Evolutionary conservation across 2,888 invertebrate genomes (phyloP), one percentile per base, ranked within the genome.

Genomic region (Thecophora atra): DNA sequence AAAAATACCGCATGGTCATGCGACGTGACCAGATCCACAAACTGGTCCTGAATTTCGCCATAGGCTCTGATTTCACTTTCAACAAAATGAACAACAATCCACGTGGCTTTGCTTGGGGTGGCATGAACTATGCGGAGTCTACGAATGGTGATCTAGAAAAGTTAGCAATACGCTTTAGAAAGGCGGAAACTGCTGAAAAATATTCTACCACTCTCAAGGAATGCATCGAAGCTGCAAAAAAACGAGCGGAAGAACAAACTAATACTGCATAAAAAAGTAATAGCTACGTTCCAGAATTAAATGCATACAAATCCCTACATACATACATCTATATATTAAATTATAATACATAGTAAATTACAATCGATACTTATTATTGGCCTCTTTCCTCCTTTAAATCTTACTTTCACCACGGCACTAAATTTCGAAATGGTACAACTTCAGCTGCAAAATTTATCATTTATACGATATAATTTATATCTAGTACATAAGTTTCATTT

Each of bases 11-110:
- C 42, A 86, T 99, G 66, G 86, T 99, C 17, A 89, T 98, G 87
- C 90, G 99, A 62, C 91, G 98, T 70, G 98, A 98, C 83, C 96
- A 96, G 89, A 91, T 92, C 79, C 90, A 92, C 83, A 95, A 95
- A 85, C 89, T 93, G 2, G 94, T 95, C 3, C 88, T 94, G 71
- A 95, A 95, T 83, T 91, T 93, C 85, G 86, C 91, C 65, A 84
- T 95, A 3, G 89, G 89, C 11, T 80, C 87, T 21, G 91, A 92
- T 74, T 83, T 94, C 44, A 88, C 89, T 28, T 84, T 95, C 64
- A 87, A 88, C 44, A 89, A 89, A 5, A 89, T 94, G 89, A 87
- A 88, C 69, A 90, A 89, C 11, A 91, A 91, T 0, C 91, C 92
- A 74, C 90, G 90, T 73, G 91, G 94, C n/a, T 94, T 92, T 89